Base-by-base conservation (phyloP, 2,888 invertebrate species). In the Branchipolynoe longqiensis region DNA sequence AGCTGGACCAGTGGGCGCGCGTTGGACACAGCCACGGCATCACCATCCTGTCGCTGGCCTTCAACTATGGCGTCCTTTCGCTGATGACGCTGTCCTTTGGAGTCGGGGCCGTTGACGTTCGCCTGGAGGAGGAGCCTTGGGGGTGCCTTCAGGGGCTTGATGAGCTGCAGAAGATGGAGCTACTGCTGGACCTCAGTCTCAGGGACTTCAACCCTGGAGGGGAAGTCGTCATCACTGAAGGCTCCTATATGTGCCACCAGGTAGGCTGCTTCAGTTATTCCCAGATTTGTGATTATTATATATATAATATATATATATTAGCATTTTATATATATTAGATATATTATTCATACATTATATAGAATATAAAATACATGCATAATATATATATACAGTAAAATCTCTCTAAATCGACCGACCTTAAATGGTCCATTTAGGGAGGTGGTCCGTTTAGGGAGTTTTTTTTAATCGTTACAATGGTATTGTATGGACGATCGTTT, bases 71-170 rank as follows among this genome's bases (percentile, higher is more conserved):
- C 40, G 89, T 93, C 4, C 86, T 93, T 8, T 93, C 92, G 1
- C 89, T 93, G 87, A 90, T 91, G 86, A 92, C 92, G 28, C 87
- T 93, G 36, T 90, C 90, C n/a, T 92, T 92, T n/a, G 92, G 93
- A 0, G 91, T 92, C 4, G 90, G 90, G 74, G 48, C 78, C 38
- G 31, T 86, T 31, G 56, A 85, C 1, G 87, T 92, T 12, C 87
- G 89, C 28, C 85, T 93, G 6, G 64, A 84, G 58, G 92, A 92
- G 85, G 73, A 58, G n/a, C 92, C 92, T 0, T 41, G 22, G 1
- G 87, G 88, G 3, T 93, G 93, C 86, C 90, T 92, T 28, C 86
- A 87, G 40, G 85, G 89, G 22, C 87, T 91, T 1, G 87, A 90
- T 3, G 86, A 87, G 81, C 25, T 48, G 22, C 69, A 89, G 14